Base-by-base conservation (phyloP, 2,113 vertebrate species). In the Coptodon rendalli region DNA sequence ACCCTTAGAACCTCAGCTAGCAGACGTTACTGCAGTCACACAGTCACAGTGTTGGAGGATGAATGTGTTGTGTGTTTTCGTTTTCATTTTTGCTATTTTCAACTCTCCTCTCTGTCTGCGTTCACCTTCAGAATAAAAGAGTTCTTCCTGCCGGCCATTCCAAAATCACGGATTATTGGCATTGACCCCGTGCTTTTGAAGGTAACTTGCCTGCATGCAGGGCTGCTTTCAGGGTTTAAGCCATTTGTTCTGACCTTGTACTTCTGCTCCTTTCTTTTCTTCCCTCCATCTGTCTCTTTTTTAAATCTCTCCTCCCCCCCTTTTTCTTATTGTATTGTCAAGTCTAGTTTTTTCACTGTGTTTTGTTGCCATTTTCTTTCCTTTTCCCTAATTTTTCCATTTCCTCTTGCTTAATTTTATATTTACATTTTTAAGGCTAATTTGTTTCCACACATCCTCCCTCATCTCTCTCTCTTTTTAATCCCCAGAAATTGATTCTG, bases 181-280 rank as follows among this genome's bases (percentile, higher is more conserved):
- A 94, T 96, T 2, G 95, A 97, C 85, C 91, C 94, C 0, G 53
- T 93, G 73, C 94, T 95, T 27, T 82, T 96, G 71, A 96, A 96
- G 96, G 95, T 96, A 88, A 88, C 19, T 43, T 71, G 36, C 17
- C 52, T 24, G 24, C 8, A 6, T 40, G 80, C 57, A 80, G 10
- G 31, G 5, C 45, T 56, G 16, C 53, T 59, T 85, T 73, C 24
- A 59, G 52, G 38, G 61, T 34, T 59, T 34, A 9, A 14, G 45
- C 45, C 27, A 12, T 50, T 78, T n/a, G 27, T 78, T 6, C 27
- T 78, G 71, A 78, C 17, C 79, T 43, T 57, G 9, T 27, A 16
- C 52, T 59, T 59, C 38, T 81, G 12, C 29, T 48, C 19, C 22
- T 14, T 17, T 31, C 36, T 40, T 16, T 52, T 34, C 34, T 16